Percentiles rank a stretch among this genome's conserved stretches.
These are phyloP conservation scores for Torymus aiolomorphi DNA, from an alignment of 2,888 invertebrate genomes.

Conservation along the genomic window DNA sequence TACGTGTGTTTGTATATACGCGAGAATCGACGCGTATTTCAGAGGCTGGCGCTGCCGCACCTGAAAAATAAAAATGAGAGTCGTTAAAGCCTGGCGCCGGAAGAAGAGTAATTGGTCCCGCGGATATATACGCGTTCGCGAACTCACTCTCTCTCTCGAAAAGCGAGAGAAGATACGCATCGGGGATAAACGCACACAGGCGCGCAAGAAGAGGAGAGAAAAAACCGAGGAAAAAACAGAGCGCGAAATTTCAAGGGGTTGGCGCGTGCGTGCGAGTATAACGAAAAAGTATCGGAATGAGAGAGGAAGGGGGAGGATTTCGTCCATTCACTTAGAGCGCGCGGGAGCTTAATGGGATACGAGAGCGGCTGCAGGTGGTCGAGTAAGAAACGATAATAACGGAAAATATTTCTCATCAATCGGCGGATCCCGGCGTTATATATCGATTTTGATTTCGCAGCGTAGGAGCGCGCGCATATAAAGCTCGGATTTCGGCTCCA, in stretches of 20 bases:
- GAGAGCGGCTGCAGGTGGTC: constrained; percentile 60
- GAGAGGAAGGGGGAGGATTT: neutral
- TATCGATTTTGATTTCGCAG: constrained; percentile 64
- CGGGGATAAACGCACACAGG: constrained; percentile 29
- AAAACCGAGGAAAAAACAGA: too few relatives aligned
- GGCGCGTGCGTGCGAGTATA: too few relatives aligned
- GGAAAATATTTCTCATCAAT: constrained; percentile 71
- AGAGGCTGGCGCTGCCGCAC: constrained; percentile 35
- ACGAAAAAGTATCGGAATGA: neutral
- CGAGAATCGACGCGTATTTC: constrained; percentile 29
- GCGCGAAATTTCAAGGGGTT: too few relatives aligned
- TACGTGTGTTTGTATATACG: neutral
- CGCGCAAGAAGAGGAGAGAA: neutral
- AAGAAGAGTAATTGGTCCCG: constrained; percentile 57
- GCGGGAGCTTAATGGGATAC: constrained; percentile 14
- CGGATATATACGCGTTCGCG: constrained; percentile 7
- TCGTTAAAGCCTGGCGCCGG: constrained; percentile 47
- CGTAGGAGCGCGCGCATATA: constrained; percentile 61
- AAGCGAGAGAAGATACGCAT: constrained; percentile 33
- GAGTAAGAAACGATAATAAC: constrained; percentile 68
- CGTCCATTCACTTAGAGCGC: constrained; percentile 44
- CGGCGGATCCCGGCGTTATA: constrained; percentile 60
- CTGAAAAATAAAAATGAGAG: constrained; percentile 58
- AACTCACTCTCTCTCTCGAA: neutral
- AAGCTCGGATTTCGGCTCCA: constrained; percentile 50